Evolutionary conservation across 2,888 invertebrate species (phyloP).

Genomic region (Imbricaverruca yamaguchii): DNA sequence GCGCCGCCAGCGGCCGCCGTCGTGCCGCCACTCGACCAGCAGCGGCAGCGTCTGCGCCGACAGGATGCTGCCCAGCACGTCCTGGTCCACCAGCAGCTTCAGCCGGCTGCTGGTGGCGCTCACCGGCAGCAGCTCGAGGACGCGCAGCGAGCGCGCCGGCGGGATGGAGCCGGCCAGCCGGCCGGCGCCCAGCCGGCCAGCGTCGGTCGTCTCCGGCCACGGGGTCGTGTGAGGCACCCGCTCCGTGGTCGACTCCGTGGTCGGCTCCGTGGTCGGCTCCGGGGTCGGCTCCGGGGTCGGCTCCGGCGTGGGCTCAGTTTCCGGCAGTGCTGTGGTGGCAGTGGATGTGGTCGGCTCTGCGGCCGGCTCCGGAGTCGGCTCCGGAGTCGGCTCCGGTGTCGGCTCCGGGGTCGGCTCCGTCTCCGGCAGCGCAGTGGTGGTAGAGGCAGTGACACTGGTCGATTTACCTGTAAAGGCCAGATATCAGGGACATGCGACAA

Average conservation of each 20-base stretch:
- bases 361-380: too few species aligned
- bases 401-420: too few species aligned
- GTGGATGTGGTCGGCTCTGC: too few species aligned
- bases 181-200: not conserved
- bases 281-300: not conserved
- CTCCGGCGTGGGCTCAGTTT: not conserved
- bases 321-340: conserved; percentile 1
- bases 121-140: not conserved
- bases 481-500: too few species aligned
- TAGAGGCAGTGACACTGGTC: too few species aligned
- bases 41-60: conserved; percentile 4
- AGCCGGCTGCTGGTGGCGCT: not conserved
- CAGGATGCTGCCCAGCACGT: not conserved
- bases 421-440: too few species aligned
- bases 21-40: not conserved
- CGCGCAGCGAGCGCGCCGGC: not conserved
- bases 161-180: not conserved
- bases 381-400: too few species aligned
- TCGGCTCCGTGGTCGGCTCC: conserved; percentile 1
- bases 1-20: not conserved
- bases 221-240: not conserved
- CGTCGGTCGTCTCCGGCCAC: too few species aligned
- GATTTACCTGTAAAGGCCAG: too few species aligned
- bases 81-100: not conserved
- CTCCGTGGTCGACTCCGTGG: not conserved